A percentile compares a stretch with the other conserved stretches of the same genome.
These are phyloP conservation scores for Sebastes hubbsi DNA, from an alignment of 2,797 vertebrate genomes.

Conservation along the genomic window DNA sequence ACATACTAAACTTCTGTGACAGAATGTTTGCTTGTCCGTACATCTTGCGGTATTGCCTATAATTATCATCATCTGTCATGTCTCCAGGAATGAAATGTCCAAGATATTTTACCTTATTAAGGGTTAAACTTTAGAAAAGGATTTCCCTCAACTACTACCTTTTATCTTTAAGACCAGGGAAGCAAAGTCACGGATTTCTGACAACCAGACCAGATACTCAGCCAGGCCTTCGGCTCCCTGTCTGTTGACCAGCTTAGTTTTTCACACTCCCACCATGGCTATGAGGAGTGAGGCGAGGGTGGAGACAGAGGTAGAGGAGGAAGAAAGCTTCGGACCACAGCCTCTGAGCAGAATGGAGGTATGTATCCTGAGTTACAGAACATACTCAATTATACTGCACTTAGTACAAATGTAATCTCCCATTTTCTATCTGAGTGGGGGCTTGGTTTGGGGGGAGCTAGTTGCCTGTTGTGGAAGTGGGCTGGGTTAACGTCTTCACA, in stretches of 20 bases:
- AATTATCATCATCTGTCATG: too few relatives aligned
- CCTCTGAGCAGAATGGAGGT: conserved; percentile 90
- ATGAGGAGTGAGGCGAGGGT: conserved; percentile 82
- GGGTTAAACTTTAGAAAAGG: not conserved
- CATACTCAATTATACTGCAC: not conserved
- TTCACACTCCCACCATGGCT: conserved; percentile 80
- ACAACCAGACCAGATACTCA: not conserved
- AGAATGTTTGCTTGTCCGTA: too few relatives aligned
- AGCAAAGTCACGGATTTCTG: not conserved
- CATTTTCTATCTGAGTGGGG: not conserved
- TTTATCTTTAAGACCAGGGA: not conserved
- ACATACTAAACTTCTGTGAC: too few relatives aligned
- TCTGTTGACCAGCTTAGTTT: not conserved
- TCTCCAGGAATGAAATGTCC: too few relatives aligned
- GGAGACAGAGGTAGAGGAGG: conserved; percentile 88
- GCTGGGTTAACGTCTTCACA: not conserved
- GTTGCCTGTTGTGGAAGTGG: not conserved
- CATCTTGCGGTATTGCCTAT: too few relatives aligned
- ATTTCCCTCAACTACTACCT: not conserved
- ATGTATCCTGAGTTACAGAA: not conserved
- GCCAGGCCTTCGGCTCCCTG: not conserved
- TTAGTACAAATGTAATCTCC: not conserved
- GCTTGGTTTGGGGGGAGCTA: not conserved
- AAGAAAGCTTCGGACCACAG: conserved; percentile 93
- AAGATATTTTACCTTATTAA: too few relatives aligned